phyloP scores from a whole-genome alignment of 1,140 invertebrate genomes.

The Harlomillsia oculata region DNA sequence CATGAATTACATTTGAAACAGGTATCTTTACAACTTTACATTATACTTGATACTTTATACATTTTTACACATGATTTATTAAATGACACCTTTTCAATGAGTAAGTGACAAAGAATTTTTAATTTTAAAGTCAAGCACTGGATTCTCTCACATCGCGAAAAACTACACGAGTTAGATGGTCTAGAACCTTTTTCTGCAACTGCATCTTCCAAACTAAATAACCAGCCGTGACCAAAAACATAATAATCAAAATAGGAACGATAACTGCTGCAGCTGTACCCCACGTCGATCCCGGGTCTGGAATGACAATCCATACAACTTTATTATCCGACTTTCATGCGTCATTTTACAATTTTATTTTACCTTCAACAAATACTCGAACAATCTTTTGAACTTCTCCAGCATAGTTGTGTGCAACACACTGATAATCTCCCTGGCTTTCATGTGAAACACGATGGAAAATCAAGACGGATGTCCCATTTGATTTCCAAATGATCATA shows the following conservation, averaged over 20 bases:
- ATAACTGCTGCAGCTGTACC: constrained; percentile 1
- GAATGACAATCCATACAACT: no score
- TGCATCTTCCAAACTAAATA: constrained; percentile 21
- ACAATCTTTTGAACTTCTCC: constrained; percentile 14
- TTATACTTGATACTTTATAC: no score
- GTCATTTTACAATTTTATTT: background rate
- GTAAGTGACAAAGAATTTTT: no score
- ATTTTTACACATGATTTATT: no score
- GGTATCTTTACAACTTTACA: no score
- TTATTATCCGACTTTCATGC: background rate
- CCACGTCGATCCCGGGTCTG: constrained; percentile 1
- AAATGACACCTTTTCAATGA: no score
- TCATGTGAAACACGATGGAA: constrained; percentile 23
- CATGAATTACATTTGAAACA: no score
- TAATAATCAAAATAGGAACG: constrained; percentile 7
- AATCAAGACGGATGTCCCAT: constrained; percentile 15
- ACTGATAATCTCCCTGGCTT: constrained; percentile 22
- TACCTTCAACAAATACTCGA: constrained; percentile 14
- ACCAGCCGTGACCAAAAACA: background rate
- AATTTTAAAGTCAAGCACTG: no score
- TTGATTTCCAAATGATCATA: constrained; percentile 2
- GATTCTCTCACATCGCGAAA: constrained; percentile 28
- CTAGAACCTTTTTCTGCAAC: constrained; percentile 24
- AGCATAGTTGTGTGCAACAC: constrained; percentile 18
- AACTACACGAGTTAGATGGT: constrained; percentile 23